These are phyloP conservation scores for Laspeyria flexula DNA, from an alignment of 2,888 invertebrate species.

Conservation along the genomic window DNA sequence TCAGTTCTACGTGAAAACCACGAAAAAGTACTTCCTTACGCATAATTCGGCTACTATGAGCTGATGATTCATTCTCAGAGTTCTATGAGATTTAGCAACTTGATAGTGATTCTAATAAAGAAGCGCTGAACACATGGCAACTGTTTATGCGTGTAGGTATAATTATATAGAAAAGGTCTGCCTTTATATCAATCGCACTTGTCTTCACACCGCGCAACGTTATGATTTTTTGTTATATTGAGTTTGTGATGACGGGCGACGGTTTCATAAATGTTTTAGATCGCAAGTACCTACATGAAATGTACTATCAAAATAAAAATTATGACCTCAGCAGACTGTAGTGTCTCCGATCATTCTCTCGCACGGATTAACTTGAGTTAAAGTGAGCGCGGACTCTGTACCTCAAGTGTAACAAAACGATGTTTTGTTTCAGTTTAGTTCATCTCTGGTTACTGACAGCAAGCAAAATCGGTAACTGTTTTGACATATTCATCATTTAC, in stretches of 20 bases:
- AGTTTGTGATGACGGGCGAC: constrained; percentile 30
- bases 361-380: constrained; percentile 40
- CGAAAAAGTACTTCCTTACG: too few species aligned
- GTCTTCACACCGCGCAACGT: constrained; percentile 10
- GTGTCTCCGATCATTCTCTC: constrained; percentile 47
- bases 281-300: constrained; percentile 15
- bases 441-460: background rate
- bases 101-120: too few species aligned
- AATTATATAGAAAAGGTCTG: background rate
- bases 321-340: constrained; percentile 9
- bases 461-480: constrained; percentile 32
- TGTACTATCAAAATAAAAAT: constrained; percentile 24
- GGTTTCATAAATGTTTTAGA: too few species aligned
- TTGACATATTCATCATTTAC: constrained; percentile 51
- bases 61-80: too few species aligned
- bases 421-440: background rate
- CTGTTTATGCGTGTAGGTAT: background rate
- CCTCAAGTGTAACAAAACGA: background rate
- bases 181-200: background rate
- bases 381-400: constrained; percentile 7
- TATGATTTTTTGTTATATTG: constrained; percentile 4
- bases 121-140: background rate
- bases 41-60: too few species aligned
- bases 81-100: too few species aligned
- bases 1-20: too few species aligned